These are phyloP conservation scores for Cricetomys ansorgei DNA, from an alignment of 2,113 vertebrate genomes.

Conservation along the genomic window DNA sequence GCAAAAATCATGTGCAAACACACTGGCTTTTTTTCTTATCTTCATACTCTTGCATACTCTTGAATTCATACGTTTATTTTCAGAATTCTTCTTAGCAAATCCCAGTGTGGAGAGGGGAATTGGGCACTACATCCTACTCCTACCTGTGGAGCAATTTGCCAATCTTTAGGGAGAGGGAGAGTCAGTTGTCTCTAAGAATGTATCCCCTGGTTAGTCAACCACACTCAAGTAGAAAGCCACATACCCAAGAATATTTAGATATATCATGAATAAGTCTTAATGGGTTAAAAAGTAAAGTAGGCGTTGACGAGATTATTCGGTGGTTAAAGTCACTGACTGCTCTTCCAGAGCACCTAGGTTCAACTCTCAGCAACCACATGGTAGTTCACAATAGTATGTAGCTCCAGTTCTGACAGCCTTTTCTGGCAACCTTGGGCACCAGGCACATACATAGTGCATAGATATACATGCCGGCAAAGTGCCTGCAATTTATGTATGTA, in stretches of 20 bases:
- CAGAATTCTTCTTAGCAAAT: too few relatives aligned
- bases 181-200: not conserved
- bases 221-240: not conserved
- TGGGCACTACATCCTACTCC: not conserved
- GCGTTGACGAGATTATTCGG: not conserved
- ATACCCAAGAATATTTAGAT: not conserved
- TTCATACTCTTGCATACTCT: too few relatives aligned
- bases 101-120: not conserved
- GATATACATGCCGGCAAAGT: not conserved
- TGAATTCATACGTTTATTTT: too few relatives aligned
- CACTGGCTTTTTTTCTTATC: too few relatives aligned
- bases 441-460: not conserved
- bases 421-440: not conserved
- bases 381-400: not conserved
- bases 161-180: not conserved
- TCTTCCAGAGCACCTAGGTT: not conserved
- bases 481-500: not conserved
- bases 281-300: not conserved
- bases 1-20: not conserved
- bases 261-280: not conserved
- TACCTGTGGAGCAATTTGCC: not conserved
- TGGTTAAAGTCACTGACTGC: not conserved
- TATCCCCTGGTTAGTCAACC: not conserved
- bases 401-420: not conserved
- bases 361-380: not conserved